Conservation (phyloP, 2,888 invertebrate species). For the Tetragonula carbonaria region DNA sequence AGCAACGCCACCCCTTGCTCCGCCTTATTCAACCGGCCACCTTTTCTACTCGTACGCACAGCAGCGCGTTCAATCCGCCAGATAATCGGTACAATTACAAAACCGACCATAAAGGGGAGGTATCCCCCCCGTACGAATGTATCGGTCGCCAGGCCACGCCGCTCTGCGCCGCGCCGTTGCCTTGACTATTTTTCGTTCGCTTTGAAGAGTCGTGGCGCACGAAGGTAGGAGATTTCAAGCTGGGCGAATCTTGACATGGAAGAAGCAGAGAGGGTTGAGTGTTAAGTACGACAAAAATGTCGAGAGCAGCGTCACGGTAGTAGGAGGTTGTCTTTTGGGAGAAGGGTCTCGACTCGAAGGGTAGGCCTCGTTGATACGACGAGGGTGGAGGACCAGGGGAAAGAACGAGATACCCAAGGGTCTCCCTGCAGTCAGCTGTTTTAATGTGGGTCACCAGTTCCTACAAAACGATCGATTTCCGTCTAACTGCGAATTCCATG, state of each 20-base stretch:
- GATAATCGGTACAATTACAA: constrained; percentile 35
- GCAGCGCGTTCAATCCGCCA: constrained; percentile 38
- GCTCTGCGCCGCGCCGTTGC: not conserved
- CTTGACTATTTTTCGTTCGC: not conserved
- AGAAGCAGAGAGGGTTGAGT: not conserved
- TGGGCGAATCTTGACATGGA: not conserved
- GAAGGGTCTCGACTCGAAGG: constrained; percentile 53
- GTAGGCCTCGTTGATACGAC: constrained; percentile 38
- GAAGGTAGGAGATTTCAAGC: not conserved
- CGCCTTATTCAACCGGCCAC: constrained; percentile 46
- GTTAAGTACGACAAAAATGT: constrained; percentile 24
- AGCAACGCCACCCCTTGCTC: constrained; percentile 47
- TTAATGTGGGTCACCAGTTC: constrained; percentile 79
- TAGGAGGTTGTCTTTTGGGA: constrained; percentile 50
- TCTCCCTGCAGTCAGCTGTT: constrained; percentile 78
- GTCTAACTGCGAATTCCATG: constrained; percentile 7
- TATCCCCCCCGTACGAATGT: not conserved
- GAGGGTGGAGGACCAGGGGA: constrained; percentile 61
- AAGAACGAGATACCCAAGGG: constrained; percentile 58
- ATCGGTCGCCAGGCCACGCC: not conserved
- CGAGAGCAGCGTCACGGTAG: constrained; percentile 13
- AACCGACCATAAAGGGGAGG: not conserved
- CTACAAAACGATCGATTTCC: constrained; percentile 75
- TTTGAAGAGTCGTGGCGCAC: not conserved
- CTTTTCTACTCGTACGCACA: constrained; percentile 21